Percentiles rank a stretch among this genome's conserved stretches.
These are phyloP conservation scores for Uropetala carovei DNA, from an alignment of 2,888 invertebrate genomes.

Conservation along the genomic window DNA sequence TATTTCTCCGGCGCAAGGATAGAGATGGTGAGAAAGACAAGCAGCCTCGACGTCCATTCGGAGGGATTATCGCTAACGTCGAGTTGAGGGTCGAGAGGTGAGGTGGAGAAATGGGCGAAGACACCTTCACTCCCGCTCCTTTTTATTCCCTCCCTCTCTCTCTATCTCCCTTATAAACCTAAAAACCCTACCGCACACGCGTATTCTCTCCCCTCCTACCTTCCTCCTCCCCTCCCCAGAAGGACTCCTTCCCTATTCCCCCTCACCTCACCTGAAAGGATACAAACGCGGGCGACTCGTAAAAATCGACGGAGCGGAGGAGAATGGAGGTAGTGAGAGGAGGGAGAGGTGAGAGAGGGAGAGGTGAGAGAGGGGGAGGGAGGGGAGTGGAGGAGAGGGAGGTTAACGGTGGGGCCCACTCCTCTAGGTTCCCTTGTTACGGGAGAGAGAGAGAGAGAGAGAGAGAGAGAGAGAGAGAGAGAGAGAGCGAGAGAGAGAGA, in stretches of 20 bases:
- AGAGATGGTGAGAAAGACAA: neutral
- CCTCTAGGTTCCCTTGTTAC: neutral
- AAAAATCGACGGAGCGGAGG: conserved; percentile 44
- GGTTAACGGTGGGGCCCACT: neutral
- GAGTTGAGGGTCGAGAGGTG: neutral
- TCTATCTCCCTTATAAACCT: too few species aligned
- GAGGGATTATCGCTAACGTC: neutral
- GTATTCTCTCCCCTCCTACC: neutral
- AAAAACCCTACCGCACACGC: too few species aligned
- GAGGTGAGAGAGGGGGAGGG: too few species aligned
- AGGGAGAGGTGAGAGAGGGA: neutral
- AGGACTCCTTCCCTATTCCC: neutral
- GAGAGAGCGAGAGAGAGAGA: neutral
- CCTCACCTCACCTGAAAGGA: conserved; percentile 27
- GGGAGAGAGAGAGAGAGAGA: neutral
- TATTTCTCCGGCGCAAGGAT: neutral
- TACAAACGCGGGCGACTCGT: conserved; percentile 41
- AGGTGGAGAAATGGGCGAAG: neutral
- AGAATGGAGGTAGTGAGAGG: neutral
- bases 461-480: neutral
- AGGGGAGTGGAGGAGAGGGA: neutral
- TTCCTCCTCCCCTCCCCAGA: neutral
- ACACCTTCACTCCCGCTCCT: neutral
- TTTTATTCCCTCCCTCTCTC: too few species aligned
- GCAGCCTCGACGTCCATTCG: neutral